Percentiles rank a stretch among this genome's conserved stretches.
Conservation (phyloP, 1,140 invertebrate species). For the Magallana angulata region DNA sequence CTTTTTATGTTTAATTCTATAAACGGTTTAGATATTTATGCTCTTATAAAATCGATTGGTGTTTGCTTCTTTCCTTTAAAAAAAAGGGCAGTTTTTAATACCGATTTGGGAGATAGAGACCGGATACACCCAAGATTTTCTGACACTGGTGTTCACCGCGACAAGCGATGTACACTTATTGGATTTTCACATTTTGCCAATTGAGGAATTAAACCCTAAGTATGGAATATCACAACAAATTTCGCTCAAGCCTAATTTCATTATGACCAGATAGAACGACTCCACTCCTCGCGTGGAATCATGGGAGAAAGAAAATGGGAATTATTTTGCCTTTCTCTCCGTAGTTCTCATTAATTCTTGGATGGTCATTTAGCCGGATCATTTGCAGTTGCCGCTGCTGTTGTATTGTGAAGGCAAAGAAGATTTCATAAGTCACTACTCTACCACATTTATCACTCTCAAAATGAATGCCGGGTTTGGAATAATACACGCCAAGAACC, state of each 20-base stretch:
- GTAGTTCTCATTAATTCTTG: slow-evolving; percentile 41
- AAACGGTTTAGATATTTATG: slow-evolving; percentile 35
- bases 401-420: slow-evolving; percentile 42
- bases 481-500: slow-evolving; percentile 47
- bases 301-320: slow-evolving; percentile 26
- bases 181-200: slow-evolving; percentile 57
- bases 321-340: slow-evolving; percentile 39
- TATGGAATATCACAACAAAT: slow-evolving; percentile 60
- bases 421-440: slow-evolving; percentile 49
- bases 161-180: slow-evolving; percentile 47
- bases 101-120: not conserved
- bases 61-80: not conserved
- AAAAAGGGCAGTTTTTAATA: not conserved
- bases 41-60: slow-evolving; percentile 23
- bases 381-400: slow-evolving; percentile 21
- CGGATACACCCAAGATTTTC: not conserved
- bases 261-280: slow-evolving; percentile 51
- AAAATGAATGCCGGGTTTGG: slow-evolving; percentile 49
- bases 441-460: slow-evolving; percentile 46
- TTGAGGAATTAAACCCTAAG: slow-evolving; percentile 61
- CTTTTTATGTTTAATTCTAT: slow-evolving; percentile 38
- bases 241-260: slow-evolving; percentile 55
- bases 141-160: not conserved
- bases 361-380: slow-evolving; percentile 41
- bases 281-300: slow-evolving; percentile 40